Conservation (phyloP, 2,113 vertebrate species). For the Dolichotis patagonum region DNA sequence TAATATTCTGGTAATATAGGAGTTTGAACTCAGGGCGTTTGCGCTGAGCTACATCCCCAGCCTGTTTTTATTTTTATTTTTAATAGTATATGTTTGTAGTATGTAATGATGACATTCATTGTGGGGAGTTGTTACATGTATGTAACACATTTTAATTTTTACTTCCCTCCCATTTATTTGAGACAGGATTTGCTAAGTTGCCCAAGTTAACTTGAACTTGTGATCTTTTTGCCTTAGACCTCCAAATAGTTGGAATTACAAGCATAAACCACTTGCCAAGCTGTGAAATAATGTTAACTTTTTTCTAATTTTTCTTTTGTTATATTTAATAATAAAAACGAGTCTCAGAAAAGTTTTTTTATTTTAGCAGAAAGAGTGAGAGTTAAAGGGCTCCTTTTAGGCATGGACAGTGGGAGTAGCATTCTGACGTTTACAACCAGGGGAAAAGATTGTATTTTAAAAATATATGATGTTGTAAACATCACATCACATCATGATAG, state of each 20-base stretch:
- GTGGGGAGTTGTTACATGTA: neutral
- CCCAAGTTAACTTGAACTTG: neutral
- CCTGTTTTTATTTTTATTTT: neutral
- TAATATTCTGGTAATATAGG: neutral
- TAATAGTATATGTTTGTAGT: neutral
- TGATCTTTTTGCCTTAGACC: neutral
- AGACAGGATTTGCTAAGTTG: neutral
- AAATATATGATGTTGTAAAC: neutral
- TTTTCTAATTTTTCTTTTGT: constrained; percentile 29
- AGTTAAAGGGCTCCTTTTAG: neutral
- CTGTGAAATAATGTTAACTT: neutral
- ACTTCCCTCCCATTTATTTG: neutral
- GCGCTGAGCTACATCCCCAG: neutral
- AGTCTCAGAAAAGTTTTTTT: neutral
- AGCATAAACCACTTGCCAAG: neutral
- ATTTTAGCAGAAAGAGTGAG: neutral
- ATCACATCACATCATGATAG: too few relatives aligned
- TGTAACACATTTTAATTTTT: neutral
- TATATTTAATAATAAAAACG: constrained; percentile 29
- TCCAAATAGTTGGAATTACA: neutral
- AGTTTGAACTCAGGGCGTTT: neutral
- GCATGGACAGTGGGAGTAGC: neutral
- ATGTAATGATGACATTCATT: neutral
- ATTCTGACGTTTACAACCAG: neutral
- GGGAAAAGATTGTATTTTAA: neutral